Evolutionary conservation across 2,888 invertebrate species (phyloP).

Genomic region (Tetropium fuscum): DNA sequence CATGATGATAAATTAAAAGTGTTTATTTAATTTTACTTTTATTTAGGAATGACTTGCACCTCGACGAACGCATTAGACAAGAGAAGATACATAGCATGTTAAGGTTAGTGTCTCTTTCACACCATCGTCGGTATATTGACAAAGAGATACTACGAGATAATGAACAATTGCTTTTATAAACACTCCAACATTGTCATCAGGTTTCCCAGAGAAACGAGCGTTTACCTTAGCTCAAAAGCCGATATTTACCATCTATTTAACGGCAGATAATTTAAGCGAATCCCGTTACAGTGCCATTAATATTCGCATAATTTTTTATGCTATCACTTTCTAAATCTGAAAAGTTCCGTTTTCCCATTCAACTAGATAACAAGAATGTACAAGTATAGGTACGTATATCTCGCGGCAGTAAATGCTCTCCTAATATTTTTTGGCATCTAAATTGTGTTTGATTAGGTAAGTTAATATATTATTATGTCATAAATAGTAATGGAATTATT

Average conservation of each 20-base stretch:
- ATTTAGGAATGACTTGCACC: slow-evolving; percentile 18
- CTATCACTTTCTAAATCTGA: slow-evolving; percentile 1
- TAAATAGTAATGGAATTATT: too few species aligned
- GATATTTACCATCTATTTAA: slow-evolving; percentile 16
- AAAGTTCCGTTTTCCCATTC: slow-evolving; percentile 5
- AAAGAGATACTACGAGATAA: slow-evolving; percentile 26
- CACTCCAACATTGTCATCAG: slow-evolving; percentile 20
- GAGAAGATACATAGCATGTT: slow-evolving; percentile 11
- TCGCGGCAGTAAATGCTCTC: too few species aligned
- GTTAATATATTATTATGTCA: too few species aligned
- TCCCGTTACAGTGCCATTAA: slow-evolving; percentile 11
- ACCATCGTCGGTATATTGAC: slow-evolving; percentile 16
- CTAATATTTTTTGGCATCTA: too few species aligned
- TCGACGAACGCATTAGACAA: not conserved
- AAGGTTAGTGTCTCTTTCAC: slow-evolving; percentile 11
- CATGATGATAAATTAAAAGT: slow-evolving; percentile 1
- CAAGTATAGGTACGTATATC: too few species aligned
- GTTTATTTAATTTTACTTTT: slow-evolving; percentile 12
- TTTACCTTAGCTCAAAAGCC: slow-evolving; percentile 20
- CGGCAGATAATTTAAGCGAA: slow-evolving; percentile 5
- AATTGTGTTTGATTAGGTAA: too few species aligned
- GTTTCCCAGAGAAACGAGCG: slow-evolving; percentile 21
- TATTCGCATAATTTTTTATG: slow-evolving; percentile 5
- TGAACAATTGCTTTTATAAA: slow-evolving; percentile 26
- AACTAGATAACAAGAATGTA: not conserved